These are phyloP conservation scores for Lasioglossum figueresi DNA, from an alignment of 2,888 invertebrate genomes.

Conservation along the genomic window DNA sequence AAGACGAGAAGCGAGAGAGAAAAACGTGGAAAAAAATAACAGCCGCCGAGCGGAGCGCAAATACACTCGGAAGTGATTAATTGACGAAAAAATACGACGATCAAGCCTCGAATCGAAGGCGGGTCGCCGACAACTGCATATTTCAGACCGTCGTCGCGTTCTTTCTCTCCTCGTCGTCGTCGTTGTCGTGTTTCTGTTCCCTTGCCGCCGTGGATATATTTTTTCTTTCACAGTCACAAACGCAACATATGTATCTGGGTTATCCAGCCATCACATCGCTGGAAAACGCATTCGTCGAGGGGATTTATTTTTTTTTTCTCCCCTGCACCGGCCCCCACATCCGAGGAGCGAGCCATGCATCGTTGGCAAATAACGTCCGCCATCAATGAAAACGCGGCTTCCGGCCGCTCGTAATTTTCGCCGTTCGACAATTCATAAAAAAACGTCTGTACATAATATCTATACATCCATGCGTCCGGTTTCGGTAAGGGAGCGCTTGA, in stretches of 20 bases:
- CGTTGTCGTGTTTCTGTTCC: background rate
- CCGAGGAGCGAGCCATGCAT: slow-evolving; percentile 22
- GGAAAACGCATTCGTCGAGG: slow-evolving; percentile 41
- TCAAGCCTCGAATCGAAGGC: slow-evolving; percentile 49
- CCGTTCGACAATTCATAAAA: slow-evolving; percentile 33
- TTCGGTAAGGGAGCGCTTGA: background rate
- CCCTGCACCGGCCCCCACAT: background rate
- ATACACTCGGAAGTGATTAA: slow-evolving; percentile 55
- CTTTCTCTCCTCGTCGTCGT: background rate
- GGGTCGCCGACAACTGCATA: slow-evolving; percentile 29
- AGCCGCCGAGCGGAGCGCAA: slow-evolving; percentile 11
- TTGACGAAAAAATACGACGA: slow-evolving; percentile 49
- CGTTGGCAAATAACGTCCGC: slow-evolving; percentile 46
- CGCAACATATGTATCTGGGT: slow-evolving; percentile 45
- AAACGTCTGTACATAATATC: slow-evolving; percentile 4
- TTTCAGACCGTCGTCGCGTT: slow-evolving; percentile 13
- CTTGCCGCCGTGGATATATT: background rate
- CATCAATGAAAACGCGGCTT: slow-evolving; percentile 39
- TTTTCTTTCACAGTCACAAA: slow-evolving; percentile 19
- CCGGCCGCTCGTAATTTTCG: slow-evolving; percentile 40
- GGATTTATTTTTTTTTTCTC: slow-evolving; percentile 48
- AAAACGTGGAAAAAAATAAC: background rate
- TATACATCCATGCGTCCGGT: background rate
- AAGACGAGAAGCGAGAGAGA: background rate
- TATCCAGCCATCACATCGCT: slow-evolving; percentile 26